Evolutionary conservation across 1,140 invertebrate genomes (phyloP), one percentile per base, ranked within the genome.

Genomic region (Drosophila oshimai): DNA sequence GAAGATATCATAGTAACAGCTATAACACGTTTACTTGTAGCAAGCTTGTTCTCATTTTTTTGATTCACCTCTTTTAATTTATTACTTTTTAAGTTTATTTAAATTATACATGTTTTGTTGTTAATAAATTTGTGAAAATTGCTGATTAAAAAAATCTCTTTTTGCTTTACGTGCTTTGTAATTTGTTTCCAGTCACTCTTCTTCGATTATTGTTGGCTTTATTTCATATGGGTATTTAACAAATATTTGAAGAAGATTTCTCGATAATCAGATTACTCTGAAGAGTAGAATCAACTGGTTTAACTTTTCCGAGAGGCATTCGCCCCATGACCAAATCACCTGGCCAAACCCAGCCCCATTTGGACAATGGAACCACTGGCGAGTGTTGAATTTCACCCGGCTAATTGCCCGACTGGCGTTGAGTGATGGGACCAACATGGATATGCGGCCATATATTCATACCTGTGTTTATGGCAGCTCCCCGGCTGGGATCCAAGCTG

Each of bases 371-470:
- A 79, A 61, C 70, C 80, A 79, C 79, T 62, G 62, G 80, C 51
- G 54, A 84, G 79, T 84, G 79, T 84, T 84, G 79, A 84, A 84
- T 84, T 84, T 84, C 80, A 86, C 79, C 58, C 80, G 74, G 74
- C 80, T 84, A 84, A 84, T 84, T 84, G 79, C 80, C 37, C 55
- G 61, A 31, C 42, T 39, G 61, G 55, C 41, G 24, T 62, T 47
- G 61, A 47, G 29, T 64, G 61, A 62, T 62, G 57, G 51, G 47
- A 65, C 76, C 28, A 79, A 79, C 71, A 79, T 75, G 76, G 76
- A 42, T 81, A 57, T 70, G 78, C 45, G 42, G 45, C 45, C 62
- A 62, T 72, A 72, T 50, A 44, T 45, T 49, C 29, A 60, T 60
- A 71, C 55, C 20, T 57, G 42, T 46, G 20, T 57, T 70, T 70